Conservation (phyloP, 2,888 invertebrate species). For the Aspidiotus destructor region DNA sequence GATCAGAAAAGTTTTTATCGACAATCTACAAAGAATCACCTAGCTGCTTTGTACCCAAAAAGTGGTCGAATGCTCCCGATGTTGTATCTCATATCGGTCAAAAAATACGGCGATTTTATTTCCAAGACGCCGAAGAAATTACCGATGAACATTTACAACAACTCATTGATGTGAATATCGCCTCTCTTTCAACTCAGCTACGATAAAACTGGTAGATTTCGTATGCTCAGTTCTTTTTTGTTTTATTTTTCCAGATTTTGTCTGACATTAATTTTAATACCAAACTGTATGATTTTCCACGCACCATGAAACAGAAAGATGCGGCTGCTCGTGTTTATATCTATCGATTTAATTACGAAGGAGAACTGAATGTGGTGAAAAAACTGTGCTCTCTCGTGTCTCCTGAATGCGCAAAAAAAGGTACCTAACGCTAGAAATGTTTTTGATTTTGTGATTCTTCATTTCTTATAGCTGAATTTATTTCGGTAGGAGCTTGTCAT, state of each 20-base stretch:
- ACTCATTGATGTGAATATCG: background rate
- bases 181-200: background rate
- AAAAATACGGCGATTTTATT: too few species aligned
- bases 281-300: conserved; percentile 51
- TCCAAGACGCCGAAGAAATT: background rate
- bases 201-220: too few species aligned
- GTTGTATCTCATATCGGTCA: too few species aligned
- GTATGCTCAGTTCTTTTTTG: too few species aligned
- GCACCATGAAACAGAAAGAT: conserved; percentile 8
- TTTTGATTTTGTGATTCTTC: background rate
- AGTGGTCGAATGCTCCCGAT: too few species aligned
- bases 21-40: too few species aligned
- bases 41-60: too few species aligned
- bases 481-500: background rate
- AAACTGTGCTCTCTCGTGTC: background rate
- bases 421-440: background rate
- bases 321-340: conserved; percentile 27
- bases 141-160: background rate
- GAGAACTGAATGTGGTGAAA: background rate
- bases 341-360: conserved; percentile 34
- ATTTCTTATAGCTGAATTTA: background rate
- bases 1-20: too few species aligned
- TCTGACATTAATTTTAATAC: conserved; percentile 63
- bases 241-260: conserved; percentile 50
- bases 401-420: background rate